phyloP scores from a whole-genome alignment of 1,140 invertebrate genomes.

The Gonatopus flavifemur region DNA sequence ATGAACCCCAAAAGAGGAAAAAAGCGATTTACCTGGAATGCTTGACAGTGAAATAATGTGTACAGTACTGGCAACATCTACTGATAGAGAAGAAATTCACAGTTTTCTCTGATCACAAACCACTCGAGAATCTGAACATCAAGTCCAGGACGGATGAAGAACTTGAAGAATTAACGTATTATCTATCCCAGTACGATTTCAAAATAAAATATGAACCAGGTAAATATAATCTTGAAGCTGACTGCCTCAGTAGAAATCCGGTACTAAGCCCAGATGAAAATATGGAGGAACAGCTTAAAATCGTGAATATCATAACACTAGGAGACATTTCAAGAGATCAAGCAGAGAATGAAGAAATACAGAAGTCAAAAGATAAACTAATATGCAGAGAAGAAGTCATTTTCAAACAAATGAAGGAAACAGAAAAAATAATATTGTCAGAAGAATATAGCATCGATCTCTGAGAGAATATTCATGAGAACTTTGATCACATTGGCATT shows the following conservation, averaged over 20 bases:
- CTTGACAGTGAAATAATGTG: conserved; percentile 45
- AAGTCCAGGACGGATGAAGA: conserved; percentile 31
- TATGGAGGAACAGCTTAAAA: not conserved
- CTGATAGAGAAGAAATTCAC: conserved; percentile 22
- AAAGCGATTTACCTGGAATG: conserved; percentile 37
- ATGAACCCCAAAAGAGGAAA: conserved; percentile 8
- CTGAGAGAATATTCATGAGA: not conserved
- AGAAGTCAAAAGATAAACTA: not conserved
- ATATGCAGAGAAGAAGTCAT: not conserved
- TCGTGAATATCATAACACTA: not conserved
- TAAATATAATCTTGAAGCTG: conserved; percentile 24
- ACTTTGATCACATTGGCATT: not conserved
- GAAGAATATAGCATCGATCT: not conserved
- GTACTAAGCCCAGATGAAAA: conserved; percentile 12
- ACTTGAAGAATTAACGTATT: conserved; percentile 25
- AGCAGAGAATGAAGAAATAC: not conserved
- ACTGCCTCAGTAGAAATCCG: conserved; percentile 27
- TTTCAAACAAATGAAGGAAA: not conserved
- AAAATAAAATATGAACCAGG: conserved; percentile 23
- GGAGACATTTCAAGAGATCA: not conserved
- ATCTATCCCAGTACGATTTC: conserved; percentile 29
- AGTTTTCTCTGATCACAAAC: conserved; percentile 27
- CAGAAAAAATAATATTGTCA: not conserved
- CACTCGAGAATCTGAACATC: conserved; percentile 23
- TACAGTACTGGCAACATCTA: conserved; percentile 49